Percentiles rank a stretch among this genome's conserved stretches.
phyloP scores from a whole-genome alignment of 2,888 invertebrate species.

The Limenitis camilla region DNA sequence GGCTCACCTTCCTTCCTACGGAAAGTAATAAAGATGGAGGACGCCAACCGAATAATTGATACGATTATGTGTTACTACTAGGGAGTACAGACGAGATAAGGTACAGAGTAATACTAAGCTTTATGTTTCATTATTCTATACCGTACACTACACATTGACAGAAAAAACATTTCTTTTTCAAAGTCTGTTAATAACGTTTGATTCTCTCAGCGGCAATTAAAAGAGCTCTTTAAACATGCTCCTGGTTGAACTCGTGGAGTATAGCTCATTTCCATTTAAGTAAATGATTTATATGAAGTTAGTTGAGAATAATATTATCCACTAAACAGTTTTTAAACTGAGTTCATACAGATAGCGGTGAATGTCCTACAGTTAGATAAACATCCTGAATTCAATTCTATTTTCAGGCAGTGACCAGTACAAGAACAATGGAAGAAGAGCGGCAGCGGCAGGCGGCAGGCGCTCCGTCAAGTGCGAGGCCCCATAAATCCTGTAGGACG shows the following conservation, averaged over 20 bases:
- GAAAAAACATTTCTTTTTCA: too few species aligned
- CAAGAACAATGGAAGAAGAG: constrained; percentile 64
- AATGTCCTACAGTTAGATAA: constrained; percentile 15
- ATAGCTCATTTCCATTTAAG: too few species aligned
- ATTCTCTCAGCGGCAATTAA: too few species aligned
- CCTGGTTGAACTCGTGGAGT: too few species aligned
- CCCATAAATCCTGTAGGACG: constrained; percentile 68
- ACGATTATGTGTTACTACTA: constrained; percentile 61
- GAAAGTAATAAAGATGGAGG: constrained; percentile 65
- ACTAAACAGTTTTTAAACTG: not conserved
- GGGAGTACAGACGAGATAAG: constrained; percentile 24
- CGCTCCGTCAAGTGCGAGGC: constrained; percentile 69
- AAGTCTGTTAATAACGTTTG: too few species aligned
- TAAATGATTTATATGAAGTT: too few species aligned
- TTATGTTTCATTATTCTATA: not conserved
- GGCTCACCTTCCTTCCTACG: constrained; percentile 38
- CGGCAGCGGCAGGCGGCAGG: too few species aligned
- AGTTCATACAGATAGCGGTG: constrained; percentile 20
- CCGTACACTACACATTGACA: too few species aligned
- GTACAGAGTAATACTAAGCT: not conserved
- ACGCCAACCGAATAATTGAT: constrained; percentile 70
- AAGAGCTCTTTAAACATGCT: too few species aligned
- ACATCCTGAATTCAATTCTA: constrained; percentile 24
- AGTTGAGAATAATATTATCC: too few species aligned
- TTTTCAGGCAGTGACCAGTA: constrained; percentile 45